Evolutionary conservation across 1,140 invertebrate species (phyloP).

Genomic region (Aradophagus sp.): DNA sequence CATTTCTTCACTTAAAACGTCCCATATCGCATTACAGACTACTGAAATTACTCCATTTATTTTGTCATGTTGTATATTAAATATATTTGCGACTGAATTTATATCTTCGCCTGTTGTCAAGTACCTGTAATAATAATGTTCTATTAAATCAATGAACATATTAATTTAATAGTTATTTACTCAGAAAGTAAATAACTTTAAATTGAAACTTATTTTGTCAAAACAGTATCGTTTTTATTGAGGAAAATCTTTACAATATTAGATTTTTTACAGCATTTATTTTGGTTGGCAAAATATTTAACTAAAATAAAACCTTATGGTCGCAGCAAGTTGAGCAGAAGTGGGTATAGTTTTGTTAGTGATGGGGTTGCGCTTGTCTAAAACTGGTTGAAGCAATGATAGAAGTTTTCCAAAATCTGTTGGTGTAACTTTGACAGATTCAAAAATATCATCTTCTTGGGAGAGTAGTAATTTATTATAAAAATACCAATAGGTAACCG

Average conservation of each 20-base stretch:
- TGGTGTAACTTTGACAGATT: slow-evolving; percentile 11
- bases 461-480: slow-evolving; percentile 5
- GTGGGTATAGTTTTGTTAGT: no score
- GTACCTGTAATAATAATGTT: slow-evolving; percentile 9
- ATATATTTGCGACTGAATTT: slow-evolving; percentile 4
- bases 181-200: no score
- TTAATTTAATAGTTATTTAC: no score
- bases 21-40: slow-evolving; percentile 16
- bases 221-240: slow-evolving; percentile 3
- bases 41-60: slow-evolving; percentile 3
- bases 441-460: slow-evolving; percentile 6
- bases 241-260: slow-evolving; percentile 11
- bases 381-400: slow-evolving; percentile 2
- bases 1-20: slow-evolving; percentile 5
- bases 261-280: slow-evolving; percentile 2
- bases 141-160: no score
- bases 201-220: no score
- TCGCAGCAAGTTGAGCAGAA: no score
- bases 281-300: not conserved
- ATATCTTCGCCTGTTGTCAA: slow-evolving; percentile 14
- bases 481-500: slow-evolving; percentile 6
- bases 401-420: slow-evolving; percentile 21
- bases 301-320: no score
- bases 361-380: slow-evolving; percentile 2
- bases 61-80: slow-evolving; percentile 3